phyloP scores from a whole-genome alignment of 2,888 invertebrate genomes.

The Brachynemurus nebulosus region DNA sequence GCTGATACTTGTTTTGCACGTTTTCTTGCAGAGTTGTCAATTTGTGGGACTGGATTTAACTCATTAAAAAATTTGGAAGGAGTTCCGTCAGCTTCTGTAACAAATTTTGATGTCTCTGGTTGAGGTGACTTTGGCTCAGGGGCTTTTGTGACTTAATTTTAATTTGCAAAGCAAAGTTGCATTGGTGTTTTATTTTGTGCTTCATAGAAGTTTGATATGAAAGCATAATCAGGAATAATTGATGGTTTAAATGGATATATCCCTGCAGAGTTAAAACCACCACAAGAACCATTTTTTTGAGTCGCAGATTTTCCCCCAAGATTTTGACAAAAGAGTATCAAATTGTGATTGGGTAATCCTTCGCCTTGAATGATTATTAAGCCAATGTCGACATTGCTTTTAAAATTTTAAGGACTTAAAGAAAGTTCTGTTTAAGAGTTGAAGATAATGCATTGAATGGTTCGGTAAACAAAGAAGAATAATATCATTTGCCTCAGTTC shows the following conservation, averaged over 20 bases:
- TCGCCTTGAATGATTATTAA: neutral
- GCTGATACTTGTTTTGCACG: neutral
- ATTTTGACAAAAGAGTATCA: neutral
- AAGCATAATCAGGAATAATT: neutral
- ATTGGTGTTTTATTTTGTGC: neutral
- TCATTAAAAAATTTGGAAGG: neutral
- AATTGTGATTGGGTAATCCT: neutral
- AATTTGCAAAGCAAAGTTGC: neutral
- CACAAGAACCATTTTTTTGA: neutral
- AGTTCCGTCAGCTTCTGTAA: neutral
- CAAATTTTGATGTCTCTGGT: neutral
- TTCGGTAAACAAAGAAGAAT: too few relatives aligned
- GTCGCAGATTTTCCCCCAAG: neutral
- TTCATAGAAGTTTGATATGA: neutral
- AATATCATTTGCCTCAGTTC: too few relatives aligned
- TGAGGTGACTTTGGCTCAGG: neutral
- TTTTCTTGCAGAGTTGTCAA: neutral
- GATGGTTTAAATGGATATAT: neutral
- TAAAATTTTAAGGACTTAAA: too few relatives aligned
- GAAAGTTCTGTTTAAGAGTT: too few relatives aligned
- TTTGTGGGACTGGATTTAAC: neutral
- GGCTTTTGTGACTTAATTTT: neutral
- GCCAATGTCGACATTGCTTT: too few relatives aligned
- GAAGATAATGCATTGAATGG: too few relatives aligned
- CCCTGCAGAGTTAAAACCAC: neutral